These are phyloP conservation scores for Aromia moschata DNA, from an alignment of 2,888 invertebrate species.

Conservation along the genomic window DNA sequence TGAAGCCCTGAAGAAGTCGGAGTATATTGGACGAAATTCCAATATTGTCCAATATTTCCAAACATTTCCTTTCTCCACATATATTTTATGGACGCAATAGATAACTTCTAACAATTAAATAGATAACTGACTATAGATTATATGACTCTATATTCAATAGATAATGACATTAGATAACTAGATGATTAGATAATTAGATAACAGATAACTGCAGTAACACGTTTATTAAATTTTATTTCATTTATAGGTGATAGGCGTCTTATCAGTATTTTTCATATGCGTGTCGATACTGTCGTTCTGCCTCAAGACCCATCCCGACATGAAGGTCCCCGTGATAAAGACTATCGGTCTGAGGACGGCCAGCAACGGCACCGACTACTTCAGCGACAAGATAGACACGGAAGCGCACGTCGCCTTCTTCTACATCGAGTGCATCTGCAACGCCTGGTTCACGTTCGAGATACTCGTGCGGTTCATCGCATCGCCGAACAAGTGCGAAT, in stretches of 20 bases:
- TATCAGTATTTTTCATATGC: constrained; percentile 99
- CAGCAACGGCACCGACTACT: constrained; percentile 80
- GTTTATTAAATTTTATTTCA: too few relatives aligned
- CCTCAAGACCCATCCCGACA: constrained; percentile 98
- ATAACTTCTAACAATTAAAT: too few relatives aligned
- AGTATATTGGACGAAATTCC: too few relatives aligned
- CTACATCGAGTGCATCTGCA: constrained; percentile 98
- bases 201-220: too few relatives aligned
- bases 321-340: constrained; percentile 90
- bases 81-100: too few relatives aligned
- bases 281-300: constrained; percentile 99
- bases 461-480: constrained; percentile 87
- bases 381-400: constrained; percentile 88
- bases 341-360: constrained; percentile 82
- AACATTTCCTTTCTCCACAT: too few relatives aligned
- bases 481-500: constrained; percentile 92
- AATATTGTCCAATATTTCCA: too few relatives aligned
- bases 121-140: too few relatives aligned
- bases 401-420: constrained; percentile 98
- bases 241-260: constrained; percentile 94
- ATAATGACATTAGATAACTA: too few relatives aligned
- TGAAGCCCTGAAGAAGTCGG: too few relatives aligned
- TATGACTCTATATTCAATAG: too few relatives aligned
- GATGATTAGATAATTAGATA: too few relatives aligned
- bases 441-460: constrained; percentile 99